Conservation (phyloP, 2,113 vertebrate species). For the Brachionichthys hirsutus region DNA sequence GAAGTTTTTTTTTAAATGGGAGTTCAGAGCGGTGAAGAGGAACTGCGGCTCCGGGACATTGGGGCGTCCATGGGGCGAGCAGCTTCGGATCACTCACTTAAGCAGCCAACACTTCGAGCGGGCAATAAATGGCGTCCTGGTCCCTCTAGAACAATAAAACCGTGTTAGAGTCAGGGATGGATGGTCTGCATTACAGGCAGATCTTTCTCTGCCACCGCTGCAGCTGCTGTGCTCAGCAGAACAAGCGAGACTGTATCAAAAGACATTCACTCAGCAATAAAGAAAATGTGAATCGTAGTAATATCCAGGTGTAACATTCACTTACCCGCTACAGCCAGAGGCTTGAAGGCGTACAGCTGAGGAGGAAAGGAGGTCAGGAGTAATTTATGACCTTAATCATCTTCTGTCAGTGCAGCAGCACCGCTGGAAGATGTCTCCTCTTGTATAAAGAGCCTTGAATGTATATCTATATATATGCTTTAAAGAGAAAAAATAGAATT, state of each 20-base stretch:
- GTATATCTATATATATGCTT: neutral
- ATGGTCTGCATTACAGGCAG: conserved; percentile 54
- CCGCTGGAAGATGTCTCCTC: neutral
- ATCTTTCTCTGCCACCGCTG: conserved; percentile 57
- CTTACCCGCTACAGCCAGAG: neutral
- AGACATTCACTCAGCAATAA: conserved; percentile 29
- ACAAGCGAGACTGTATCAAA: conserved; percentile 41
- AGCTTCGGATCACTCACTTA: conserved; percentile 63
- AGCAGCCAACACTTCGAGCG: conserved; percentile 66
- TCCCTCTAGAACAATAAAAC: conserved; percentile 68
- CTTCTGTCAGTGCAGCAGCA: conserved; percentile 3
- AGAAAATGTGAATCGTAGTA: conserved; percentile 10
- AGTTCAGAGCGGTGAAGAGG: conserved; percentile 16
- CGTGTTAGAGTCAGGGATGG: conserved; percentile 64
- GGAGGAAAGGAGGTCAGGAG: conserved; percentile 1
- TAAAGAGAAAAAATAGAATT: conserved; percentile 2
- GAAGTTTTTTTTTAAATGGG: conserved; percentile 54
- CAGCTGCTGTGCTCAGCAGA: conserved; percentile 61
- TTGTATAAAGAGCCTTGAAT: neutral
- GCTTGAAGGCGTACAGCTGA: neutral
- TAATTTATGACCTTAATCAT: conserved; percentile 13
- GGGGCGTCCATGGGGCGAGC: conserved; percentile 43
- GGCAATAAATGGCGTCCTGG: conserved; percentile 54
- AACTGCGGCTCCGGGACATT: conserved; percentile 53
- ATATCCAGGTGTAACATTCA: conserved; percentile 27